These are phyloP conservation scores for Epizoanthus fatuus DNA, from an alignment of 92 coral and sea anemone genomes.

Conservation along the genomic window DNA sequence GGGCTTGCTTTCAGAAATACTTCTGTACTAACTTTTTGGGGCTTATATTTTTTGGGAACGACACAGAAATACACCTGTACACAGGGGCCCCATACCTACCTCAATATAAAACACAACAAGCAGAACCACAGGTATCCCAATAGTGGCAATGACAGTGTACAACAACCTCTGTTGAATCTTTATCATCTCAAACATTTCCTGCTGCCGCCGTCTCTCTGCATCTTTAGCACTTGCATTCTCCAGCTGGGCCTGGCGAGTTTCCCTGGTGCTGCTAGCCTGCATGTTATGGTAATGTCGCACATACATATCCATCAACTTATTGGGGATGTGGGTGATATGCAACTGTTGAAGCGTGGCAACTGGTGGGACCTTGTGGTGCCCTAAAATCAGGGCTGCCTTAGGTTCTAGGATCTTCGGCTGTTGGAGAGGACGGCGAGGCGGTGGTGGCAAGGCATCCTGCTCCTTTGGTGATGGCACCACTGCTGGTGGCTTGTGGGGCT, in stretches of 20 bases:
- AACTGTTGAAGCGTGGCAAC: conserved; percentile 79
- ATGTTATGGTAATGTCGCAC: conserved; percentile 79
- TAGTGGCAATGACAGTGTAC: conserved; percentile 97
- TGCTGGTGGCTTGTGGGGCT: conserved; percentile 60
- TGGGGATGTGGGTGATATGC: conserved; percentile 85
- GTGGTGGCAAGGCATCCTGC: conserved; percentile 67
- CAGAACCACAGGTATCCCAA: conserved; percentile 98
- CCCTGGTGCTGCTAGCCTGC: conserved; percentile 44
- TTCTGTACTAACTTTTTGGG: too few relatives aligned
- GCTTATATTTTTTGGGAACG: too few relatives aligned
- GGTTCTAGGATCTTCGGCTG: conserved; percentile 94
- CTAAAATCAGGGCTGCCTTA: conserved; percentile 90
- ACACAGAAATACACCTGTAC: too few relatives aligned
- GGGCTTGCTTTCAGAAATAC: too few relatives aligned
- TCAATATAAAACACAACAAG: conserved; percentile 91
- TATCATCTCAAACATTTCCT: conserved; percentile 98
- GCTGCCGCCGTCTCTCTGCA: conserved; percentile 86
- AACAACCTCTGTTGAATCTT: conserved; percentile 92
- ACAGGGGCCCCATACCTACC: conserved; percentile 39
- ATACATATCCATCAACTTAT: conserved; percentile 89
- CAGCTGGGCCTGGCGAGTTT: conserved; percentile 75
- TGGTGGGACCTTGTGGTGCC: conserved; percentile 93
- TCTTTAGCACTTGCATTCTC: conserved; percentile 81
- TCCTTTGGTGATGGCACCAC: conserved; percentile 59
- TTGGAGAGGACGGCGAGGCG: conserved; percentile 85